Percentiles rank a stretch among this genome's conserved stretches.
Conservation (phyloP, 2,113 vertebrate species). For the Cariama cristata region DNA sequence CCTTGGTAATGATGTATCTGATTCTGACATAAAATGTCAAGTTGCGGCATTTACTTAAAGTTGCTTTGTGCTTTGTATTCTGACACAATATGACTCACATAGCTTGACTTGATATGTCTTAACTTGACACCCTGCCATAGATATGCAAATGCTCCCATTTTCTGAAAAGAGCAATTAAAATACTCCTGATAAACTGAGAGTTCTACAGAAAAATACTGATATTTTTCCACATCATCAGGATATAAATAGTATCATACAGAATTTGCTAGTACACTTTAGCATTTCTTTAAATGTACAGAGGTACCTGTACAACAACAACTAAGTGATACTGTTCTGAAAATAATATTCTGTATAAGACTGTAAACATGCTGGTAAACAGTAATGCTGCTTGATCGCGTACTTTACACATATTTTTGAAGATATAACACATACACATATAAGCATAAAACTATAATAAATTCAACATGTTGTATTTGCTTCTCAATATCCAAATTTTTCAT, state of each 20-base stretch:
- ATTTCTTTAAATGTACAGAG: background rate
- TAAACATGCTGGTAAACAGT: background rate
- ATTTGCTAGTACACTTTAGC: background rate
- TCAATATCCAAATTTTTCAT: background rate
- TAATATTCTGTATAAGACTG: background rate
- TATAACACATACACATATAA: background rate
- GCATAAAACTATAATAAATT: background rate
- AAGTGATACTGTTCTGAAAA: background rate
- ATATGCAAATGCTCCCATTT: conserved; percentile 45
- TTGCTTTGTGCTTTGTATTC: conserved; percentile 22
- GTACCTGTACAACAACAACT: background rate
- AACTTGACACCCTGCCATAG: conserved; percentile 32
- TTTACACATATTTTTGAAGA: background rate
- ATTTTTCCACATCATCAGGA: background rate
- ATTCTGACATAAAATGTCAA: conserved; percentile 34
- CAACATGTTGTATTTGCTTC: background rate
- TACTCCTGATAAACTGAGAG: background rate
- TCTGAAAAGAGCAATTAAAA: conserved; percentile 49
- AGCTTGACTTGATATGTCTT: background rate
- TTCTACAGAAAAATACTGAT: conserved; percentile 14
- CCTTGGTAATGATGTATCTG: background rate
- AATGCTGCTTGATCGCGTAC: background rate
- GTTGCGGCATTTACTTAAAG: conserved; percentile 22
- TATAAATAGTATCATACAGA: background rate
- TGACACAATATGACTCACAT: conserved; percentile 24